Evolutionary conservation across 1,140 invertebrate species (phyloP).

Genomic region (Dolichoris vasculosae): DNA sequence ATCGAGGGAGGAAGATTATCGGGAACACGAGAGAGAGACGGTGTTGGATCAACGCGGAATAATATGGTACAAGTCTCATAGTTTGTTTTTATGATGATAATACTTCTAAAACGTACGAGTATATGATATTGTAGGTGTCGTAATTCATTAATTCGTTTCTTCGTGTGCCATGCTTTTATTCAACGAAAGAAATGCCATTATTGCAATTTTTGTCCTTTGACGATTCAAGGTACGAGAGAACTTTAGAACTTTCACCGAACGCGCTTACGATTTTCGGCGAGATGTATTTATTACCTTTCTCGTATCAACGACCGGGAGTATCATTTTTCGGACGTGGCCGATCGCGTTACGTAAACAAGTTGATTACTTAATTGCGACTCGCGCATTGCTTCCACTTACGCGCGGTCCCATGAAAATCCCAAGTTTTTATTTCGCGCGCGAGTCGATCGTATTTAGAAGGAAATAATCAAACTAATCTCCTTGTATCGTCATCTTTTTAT

Average conservation of each 20-base stretch:
- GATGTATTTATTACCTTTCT: neutral
- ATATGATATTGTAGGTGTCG: conserved; percentile 63
- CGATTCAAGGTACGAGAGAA: neutral
- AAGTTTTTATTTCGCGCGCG: neutral
- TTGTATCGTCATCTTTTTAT: conserved; percentile 42
- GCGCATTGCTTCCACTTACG: conserved; percentile 27
- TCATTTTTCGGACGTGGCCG: neutral
- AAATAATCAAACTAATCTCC: conserved; percentile 48
- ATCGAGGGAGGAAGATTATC: conserved; percentile 47
- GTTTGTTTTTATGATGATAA: conserved; percentile 71
- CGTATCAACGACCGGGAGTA: neutral
- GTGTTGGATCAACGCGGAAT: conserved; percentile 51
- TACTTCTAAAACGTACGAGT: conserved; percentile 62
- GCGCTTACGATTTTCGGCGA: neutral
- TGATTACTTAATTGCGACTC: neutral
- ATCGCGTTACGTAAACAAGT: neutral
- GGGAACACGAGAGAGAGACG: conserved; percentile 35
- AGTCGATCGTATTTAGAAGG: neutral
- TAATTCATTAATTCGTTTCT: conserved; percentile 57
- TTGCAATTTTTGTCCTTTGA: neutral
- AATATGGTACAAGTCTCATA: conserved; percentile 66
- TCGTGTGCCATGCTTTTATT: conserved; percentile 63
- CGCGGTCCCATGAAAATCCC: too few species aligned
- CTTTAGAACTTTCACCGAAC: neutral
- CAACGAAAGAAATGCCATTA: conserved; percentile 13